Conservation (phyloP, 2,888 invertebrate genomes). For the Spilarctia lutea region DNA sequence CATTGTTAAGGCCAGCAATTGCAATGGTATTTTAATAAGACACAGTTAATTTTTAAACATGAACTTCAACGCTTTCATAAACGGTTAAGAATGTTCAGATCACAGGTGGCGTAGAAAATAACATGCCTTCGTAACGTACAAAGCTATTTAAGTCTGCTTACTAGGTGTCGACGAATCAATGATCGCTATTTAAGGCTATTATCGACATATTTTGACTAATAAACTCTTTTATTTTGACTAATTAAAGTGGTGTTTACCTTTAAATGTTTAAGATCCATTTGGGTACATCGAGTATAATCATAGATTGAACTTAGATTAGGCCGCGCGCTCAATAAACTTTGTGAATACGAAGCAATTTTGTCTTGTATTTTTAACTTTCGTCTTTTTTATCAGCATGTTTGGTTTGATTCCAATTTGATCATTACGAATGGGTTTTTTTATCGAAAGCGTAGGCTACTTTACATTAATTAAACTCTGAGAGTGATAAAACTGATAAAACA, state of each 20-base stretch:
- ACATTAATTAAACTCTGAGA: constrained; percentile 36
- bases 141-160: background rate
- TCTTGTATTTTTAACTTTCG: constrained; percentile 9
- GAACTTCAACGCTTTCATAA: background rate
- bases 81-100: background rate
- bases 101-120: background rate
- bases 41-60: background rate
- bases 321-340: constrained; percentile 22
- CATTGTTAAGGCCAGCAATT: background rate
- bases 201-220: constrained; percentile 19
- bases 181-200: constrained; percentile 22
- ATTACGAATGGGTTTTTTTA: constrained; percentile 17
- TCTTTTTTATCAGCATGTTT: constrained; percentile 24
- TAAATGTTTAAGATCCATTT: constrained; percentile 21
- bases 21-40: constrained; percentile 1
- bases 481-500: constrained; percentile 6
- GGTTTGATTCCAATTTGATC: constrained; percentile 27
- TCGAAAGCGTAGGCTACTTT: constrained; percentile 27
- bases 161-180: constrained; percentile 25
- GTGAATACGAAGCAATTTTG: constrained; percentile 14
- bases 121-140: background rate
- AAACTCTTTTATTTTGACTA: constrained; percentile 13
- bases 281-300: background rate
- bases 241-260: constrained; percentile 33
- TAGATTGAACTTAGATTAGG: constrained; percentile 25